Base-by-base conservation (phyloP, 2,113 vertebrate genomes). In the Cavia aperea region DNA sequence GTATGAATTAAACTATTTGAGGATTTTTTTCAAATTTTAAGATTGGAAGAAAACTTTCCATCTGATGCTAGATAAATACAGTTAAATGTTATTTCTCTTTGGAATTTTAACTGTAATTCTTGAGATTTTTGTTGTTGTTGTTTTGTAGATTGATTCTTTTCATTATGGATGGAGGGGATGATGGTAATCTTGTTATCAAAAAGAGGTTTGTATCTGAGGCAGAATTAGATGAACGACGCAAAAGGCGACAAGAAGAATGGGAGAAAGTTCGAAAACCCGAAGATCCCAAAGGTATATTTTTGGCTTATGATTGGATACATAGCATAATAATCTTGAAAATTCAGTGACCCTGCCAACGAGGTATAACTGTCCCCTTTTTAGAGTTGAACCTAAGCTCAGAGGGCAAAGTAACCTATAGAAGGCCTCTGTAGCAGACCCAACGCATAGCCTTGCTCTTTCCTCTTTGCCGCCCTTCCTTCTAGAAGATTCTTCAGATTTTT, bases 191-290 rank as follows among this genome's bases (percentile, higher is more conserved):
- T 5, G 97, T 98, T 86, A 98, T 98, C 87, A 99, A 98, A 97
- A 98, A 98, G 97, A 99, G 98, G 95, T 99, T 99, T 97, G 99
- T 99, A 58, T 98, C 99, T 0, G 99, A 99, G 92, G 87, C 98
- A 8, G 99, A 99, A 97, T 96, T 99, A 51, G 99, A 99, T 84
- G 99, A 99, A 92, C 98, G 89, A 51, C 98, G 98, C n/a, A 99
- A 99, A 97, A 98, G 98, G 79, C 98, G 99, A 29, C 99, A 99
- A 88, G 99, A 99, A 96, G 99, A 99, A 97, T 99, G 99, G 99
- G 99, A 99, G 94, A 99, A 99, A 93, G 99, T 99, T 93, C 97
- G 99, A 31, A 99, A 99, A 96, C 99, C 99, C 2, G 99, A 99
- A 0, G 99, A 99, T 91, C 99, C 99, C 3, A 96, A 99, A 98